Evolutionary conservation across 2,113 vertebrate species (phyloP).

Genomic region (Dolichotis patagonum): DNA sequence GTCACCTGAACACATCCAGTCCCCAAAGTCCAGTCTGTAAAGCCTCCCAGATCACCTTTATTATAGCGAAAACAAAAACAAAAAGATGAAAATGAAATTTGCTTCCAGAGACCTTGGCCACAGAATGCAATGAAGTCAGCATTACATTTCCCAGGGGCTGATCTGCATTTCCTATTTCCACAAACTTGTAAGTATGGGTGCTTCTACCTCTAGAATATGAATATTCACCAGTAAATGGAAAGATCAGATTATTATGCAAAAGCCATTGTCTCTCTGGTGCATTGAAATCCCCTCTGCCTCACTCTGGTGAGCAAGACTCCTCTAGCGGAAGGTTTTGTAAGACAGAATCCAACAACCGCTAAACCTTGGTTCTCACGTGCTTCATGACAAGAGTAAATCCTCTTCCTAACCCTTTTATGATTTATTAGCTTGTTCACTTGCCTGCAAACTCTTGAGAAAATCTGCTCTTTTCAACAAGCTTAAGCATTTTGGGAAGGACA

Average conservation of each 20-base stretch:
- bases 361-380: conserved; percentile 22
- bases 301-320: conserved; percentile 68
- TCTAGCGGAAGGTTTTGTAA: conserved; percentile 58
- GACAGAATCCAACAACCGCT: conserved; percentile 47
- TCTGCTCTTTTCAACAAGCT: conserved; percentile 68
- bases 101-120: not conserved
- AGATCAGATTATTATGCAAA: conserved; percentile 86
- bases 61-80: conserved; percentile 34
- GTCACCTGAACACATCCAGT: not conserved
- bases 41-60: not conserved
- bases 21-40: not conserved
- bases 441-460: conserved; percentile 69
- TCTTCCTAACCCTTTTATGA: conserved; percentile 68
- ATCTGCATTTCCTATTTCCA: conserved; percentile 66
- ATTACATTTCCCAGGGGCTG: conserved; percentile 74
- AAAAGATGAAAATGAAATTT: conserved; percentile 28
- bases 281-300: conserved; percentile 81
- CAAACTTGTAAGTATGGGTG: conserved; percentile 79
- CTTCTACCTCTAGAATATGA: conserved; percentile 82
- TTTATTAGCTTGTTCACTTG: conserved; percentile 75
- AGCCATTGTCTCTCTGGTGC: conserved; percentile 75
- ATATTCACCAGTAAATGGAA: conserved; percentile 84
- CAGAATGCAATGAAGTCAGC: conserved; percentile 69
- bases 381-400: conserved; percentile 29
- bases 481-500: conserved; percentile 64